phyloP scores from a whole-genome alignment of 2,113 vertebrate species.

The Melospiza georgiana region DNA sequence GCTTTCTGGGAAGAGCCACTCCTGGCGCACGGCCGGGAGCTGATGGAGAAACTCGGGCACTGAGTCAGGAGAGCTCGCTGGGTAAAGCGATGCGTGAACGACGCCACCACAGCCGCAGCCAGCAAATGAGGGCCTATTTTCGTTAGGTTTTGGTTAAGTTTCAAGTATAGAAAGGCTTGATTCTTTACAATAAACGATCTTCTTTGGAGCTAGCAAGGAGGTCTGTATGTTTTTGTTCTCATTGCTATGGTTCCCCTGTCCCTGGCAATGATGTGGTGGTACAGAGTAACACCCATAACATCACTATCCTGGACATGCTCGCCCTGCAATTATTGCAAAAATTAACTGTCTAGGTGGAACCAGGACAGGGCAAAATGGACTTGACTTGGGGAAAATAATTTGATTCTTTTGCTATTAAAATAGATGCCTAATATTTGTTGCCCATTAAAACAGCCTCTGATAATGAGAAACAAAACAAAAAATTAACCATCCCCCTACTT shows the following conservation, averaged over 20 bases:
- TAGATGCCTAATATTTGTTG: neutral
- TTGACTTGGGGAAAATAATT: neutral
- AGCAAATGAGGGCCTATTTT: neutral
- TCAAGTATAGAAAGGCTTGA: neutral
- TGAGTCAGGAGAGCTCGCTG: neutral
- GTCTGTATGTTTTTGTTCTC: neutral
- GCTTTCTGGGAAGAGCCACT: neutral
- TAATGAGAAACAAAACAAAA: neutral
- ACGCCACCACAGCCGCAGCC: neutral
- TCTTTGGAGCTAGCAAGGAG: neutral
- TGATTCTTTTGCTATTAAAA: neutral
- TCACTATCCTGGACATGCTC: no score
- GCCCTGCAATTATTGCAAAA: neutral
- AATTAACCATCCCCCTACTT: rapidly evolving
- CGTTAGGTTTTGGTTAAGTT: neutral
- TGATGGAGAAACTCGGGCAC: no score
- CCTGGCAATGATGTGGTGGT: neutral
- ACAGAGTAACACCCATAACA: neutral
- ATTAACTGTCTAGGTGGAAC: neutral
- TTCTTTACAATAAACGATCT: neutral
- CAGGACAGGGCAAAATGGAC: neutral
- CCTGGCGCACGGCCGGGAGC: neutral
- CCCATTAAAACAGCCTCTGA: neutral
- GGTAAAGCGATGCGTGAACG: rapidly evolving
- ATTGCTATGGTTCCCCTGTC: neutral